phyloP scores from a whole-genome alignment of 1,140 invertebrate genomes.

The Mylabris phalerata region DNA sequence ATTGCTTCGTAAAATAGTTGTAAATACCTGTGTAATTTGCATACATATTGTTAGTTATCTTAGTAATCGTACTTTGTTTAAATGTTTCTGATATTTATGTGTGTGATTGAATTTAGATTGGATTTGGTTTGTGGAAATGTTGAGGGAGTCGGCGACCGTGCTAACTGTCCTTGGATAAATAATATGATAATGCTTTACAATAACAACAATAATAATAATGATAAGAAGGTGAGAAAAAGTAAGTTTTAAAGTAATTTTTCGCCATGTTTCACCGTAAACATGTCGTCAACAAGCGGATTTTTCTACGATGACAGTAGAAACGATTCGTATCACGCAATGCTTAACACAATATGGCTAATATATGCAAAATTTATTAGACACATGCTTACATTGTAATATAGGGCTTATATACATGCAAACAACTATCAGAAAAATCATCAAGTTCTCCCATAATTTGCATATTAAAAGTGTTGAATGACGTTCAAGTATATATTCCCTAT shows the following conservation, averaged over 20 bases:
- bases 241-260: neutral
- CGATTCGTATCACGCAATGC: slow-evolving; percentile 12
- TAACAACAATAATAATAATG: too few relatives aligned
- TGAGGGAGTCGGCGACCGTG: neutral
- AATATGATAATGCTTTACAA: too few relatives aligned
- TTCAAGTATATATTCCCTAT: neutral
- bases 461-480: slow-evolving; percentile 20
- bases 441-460: slow-evolving; percentile 17
- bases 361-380: slow-evolving; percentile 16
- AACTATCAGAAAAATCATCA: slow-evolving; percentile 10
- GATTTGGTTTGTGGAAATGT: slow-evolving; percentile 8
- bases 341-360: slow-evolving; percentile 16
- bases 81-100: slow-evolving; percentile 24
- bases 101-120: slow-evolving; percentile 35
- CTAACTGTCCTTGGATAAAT: too few relatives aligned
- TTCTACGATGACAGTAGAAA: slow-evolving; percentile 3
- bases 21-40: slow-evolving; percentile 34
- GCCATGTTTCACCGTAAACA: slow-evolving; percentile 1
- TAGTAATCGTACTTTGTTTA: slow-evolving; percentile 31
- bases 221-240: too few relatives aligned
- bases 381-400: slow-evolving; percentile 11
- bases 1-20: slow-evolving; percentile 29
- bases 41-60: slow-evolving; percentile 37
- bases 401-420: slow-evolving; percentile 11
- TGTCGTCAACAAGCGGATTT: slow-evolving; percentile 1